Evolutionary conservation across 2,113 vertebrate genomes (phyloP).

Genomic region (Notarius lentiginosus): DNA sequence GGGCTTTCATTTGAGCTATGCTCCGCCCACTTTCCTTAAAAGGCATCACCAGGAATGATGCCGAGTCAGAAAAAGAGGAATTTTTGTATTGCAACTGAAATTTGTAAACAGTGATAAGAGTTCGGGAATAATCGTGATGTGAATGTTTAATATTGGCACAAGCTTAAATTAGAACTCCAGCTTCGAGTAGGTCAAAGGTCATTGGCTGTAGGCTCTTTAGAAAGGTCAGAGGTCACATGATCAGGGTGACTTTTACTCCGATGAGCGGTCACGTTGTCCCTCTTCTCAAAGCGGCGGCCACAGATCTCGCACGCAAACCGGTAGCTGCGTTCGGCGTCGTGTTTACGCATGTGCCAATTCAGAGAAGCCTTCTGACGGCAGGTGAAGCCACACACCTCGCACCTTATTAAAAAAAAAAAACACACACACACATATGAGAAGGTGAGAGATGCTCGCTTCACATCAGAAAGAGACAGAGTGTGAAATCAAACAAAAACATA

Average conservation of each 20-base stretch:
- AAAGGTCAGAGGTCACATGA: constrained; percentile 35
- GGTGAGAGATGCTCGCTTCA: neutral
- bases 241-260: constrained; percentile 76
- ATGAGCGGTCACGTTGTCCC: constrained; percentile 78
- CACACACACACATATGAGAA: neutral
- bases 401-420: constrained; percentile 63
- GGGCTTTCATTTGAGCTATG: neutral
- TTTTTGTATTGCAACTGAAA: neutral
- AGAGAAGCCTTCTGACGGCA: constrained; percentile 84
- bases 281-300: constrained; percentile 80
- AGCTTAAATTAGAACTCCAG: neutral
- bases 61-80: neutral
- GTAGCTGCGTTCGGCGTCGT: constrained; percentile 69
- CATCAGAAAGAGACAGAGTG: neutral
- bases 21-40: constrained; percentile 11
- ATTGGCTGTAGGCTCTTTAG: neutral
- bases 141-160: neutral
- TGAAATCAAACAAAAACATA: neutral
- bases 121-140: neutral
- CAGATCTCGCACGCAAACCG: constrained; percentile 80
- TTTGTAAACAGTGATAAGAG: neutral
- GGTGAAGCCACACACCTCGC: constrained; percentile 82
- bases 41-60: neutral
- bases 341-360: constrained; percentile 85
- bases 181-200: neutral